Percentiles rank a stretch among this genome's conserved stretches.
Evolutionary conservation across 2,888 invertebrate genomes (phyloP).

Genomic region (Pandemis heparana): DNA sequence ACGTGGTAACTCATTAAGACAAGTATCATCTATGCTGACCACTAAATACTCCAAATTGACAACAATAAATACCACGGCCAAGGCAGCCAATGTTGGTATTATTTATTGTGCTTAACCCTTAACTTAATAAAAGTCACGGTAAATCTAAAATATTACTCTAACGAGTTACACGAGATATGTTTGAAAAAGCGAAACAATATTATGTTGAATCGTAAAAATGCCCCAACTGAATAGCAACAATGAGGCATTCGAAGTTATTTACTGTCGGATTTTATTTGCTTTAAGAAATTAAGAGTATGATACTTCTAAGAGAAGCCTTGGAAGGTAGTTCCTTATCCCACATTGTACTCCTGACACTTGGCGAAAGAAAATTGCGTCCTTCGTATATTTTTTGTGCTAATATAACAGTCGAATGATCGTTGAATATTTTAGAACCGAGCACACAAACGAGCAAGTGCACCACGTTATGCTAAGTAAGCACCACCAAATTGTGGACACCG

Average conservation of each 20-base stretch:
- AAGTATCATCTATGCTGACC: not conserved
- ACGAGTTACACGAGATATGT: slow-evolving; percentile 23
- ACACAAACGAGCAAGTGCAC: too few relatives aligned
- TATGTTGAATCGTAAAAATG: slow-evolving; percentile 61
- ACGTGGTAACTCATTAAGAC: not conserved
- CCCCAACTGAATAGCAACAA: slow-evolving; percentile 66
- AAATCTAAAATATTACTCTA: slow-evolving; percentile 39
- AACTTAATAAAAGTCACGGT: slow-evolving; percentile 40
- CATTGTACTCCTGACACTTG: too few relatives aligned
- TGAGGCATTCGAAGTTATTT: slow-evolving; percentile 63
- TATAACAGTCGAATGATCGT: too few relatives aligned
- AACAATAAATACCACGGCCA: not conserved
- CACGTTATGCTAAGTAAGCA: too few relatives aligned
- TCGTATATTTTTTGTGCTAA: too few relatives aligned
- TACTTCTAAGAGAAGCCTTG: slow-evolving; percentile 12
- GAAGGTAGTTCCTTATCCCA: not conserved
- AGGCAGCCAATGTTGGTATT: slow-evolving; percentile 13
- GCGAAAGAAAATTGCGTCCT: too few relatives aligned
- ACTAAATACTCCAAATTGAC: slow-evolving; percentile 5
- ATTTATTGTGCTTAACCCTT: slow-evolving; percentile 24
- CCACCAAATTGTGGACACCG: too few relatives aligned
- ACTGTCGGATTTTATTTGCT: slow-evolving; percentile 68
- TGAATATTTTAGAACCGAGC: too few relatives aligned
- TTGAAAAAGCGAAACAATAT: slow-evolving; percentile 53
- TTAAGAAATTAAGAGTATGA: slow-evolving; percentile 67